Base-by-base conservation (phyloP, 2,888 invertebrate genomes). In the Holacanthella duospinosa region DNA sequence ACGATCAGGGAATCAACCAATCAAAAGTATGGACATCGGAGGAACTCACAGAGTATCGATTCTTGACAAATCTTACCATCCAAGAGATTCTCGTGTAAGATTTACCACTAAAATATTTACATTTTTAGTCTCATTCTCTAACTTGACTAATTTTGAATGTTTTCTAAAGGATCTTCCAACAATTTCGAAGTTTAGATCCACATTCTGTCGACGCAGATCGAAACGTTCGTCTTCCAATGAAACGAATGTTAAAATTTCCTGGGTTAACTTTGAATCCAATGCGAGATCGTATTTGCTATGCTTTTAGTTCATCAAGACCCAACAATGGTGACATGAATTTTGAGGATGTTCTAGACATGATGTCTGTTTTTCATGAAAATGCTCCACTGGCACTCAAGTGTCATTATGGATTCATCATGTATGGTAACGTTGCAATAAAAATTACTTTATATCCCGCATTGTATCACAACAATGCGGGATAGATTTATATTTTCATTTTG, bases 211-310 rank as follows among this genome's bases (percentile, higher is more conserved):
- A 48, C 21, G 12, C 48, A n/a, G n/a, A 48, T 48, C 12, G 48
- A 48, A 48, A 48, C 21, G 48, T 48, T 48, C 48, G 48, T n/a
- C 48, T 48, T 21, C 48, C 48, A 21, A 48, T 48, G 48, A 48
- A 21, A 21, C 12, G n/a, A 48, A 48, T 48, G 4, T 48, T 48
- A 4, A 48, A 48, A n/a, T 48, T 48, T 21, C 48, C 48, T 21
- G 48, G 48, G 21, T 21, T 48, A 4, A 21, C 48, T 4, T 21
- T 48, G 19, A 48, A 48, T 21, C 48, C 48, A 48, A 48, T 48
- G 48, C 12, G 48, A 21, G 48, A 48, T 21, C 48, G 48, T 4
- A 48, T 48, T 48, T 48, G 48, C 21, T 48, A n/a, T 48, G 48
- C 48, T 21, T 48, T 48, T 21, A 48, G 48, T 21, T 48, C 48